Evolutionary conservation across 2,888 invertebrate species (phyloP), one percentile per base, ranked within the genome.

Genomic region (Orthosia gracilis): DNA sequence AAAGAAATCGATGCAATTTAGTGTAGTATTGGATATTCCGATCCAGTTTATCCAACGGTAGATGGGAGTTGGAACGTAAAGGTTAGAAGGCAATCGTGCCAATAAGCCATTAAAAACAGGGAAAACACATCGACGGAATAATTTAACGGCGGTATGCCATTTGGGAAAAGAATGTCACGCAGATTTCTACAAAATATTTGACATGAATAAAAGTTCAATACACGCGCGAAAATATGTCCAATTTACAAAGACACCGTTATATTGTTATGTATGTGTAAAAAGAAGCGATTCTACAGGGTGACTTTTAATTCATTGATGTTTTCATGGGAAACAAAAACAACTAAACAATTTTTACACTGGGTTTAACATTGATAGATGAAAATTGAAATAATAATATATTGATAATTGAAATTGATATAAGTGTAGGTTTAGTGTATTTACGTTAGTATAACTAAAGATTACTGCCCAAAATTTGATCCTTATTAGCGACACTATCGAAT

Each of bases 91-190:
- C 13, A 55, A 12, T 61, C 71, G 49, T 45, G 70, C 5, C 47
- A 59, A 40, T 13, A 15, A 45, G 31, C 47, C n/a, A 26, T 77
- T 26, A 75, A 72, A n/a, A 59, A 31, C n/a, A 49, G 47, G 78
- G 18, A 54, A 54, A 54, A 70, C 17, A 40, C 18, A 49, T 45
- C 52, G 49, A 49, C 12, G 9, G 12, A 78, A 75, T 78, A 78
- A 74, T 74, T 59, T 78, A 69, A 59, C 13, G 18, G 11, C 47
- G 3, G 13, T 50, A 0, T 40, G 13, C 18, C 69, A 9, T 15
- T 59, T 26, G n/a, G 54, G 54, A 54, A 49, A 59, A 55, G 4
- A 40, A 18, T 45, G 26, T 26, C 59, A 55, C 45, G 23, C 13
- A 5, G 17, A 49, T 63, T 71, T 40, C n/a, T 18, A 47, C 40